Percentiles rank a stretch among this genome's conserved stretches.
Evolutionary conservation across 2,888 invertebrate genomes (phyloP).

Genomic region (Acanthopleura granulata): DNA sequence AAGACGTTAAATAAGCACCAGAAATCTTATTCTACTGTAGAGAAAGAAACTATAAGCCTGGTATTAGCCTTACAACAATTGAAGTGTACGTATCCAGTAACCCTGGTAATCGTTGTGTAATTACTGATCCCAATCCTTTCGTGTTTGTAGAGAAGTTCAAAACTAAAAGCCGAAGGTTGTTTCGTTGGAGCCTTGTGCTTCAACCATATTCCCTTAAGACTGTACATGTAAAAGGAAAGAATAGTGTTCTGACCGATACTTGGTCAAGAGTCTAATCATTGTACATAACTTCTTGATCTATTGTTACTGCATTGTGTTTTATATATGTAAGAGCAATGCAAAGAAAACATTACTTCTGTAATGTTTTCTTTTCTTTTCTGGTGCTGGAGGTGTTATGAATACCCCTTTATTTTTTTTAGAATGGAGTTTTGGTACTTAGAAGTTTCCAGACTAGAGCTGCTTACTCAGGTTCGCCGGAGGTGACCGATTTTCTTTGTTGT

Average conservation of each 20-base stretch:
- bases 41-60: conserved; percentile 35
- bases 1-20: conserved; percentile 29
- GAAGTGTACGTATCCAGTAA: conserved; percentile 28
- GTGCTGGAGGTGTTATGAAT: no score
- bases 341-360: no score
- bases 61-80: no score
- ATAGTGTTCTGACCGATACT: neutral
- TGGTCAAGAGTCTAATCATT: neutral
- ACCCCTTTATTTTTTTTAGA: no score
- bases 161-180: conserved; percentile 6
- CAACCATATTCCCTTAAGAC: conserved; percentile 13
- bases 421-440: no score
- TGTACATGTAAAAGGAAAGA: conserved; percentile 1
- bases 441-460: no score
- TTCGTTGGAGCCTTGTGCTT: conserved; percentile 7
- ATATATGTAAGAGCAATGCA: no score
- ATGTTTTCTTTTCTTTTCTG: no score
- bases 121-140: conserved; percentile 19
- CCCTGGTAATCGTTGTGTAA: neutral
- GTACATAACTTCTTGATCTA: no score
- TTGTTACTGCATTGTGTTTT: no score
- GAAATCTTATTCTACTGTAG: conserved; percentile 33
- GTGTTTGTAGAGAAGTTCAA: conserved; percentile 9
- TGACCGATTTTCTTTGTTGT: no score
- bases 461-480: no score